Percentiles rank a stretch among this genome's conserved stretches.
Evolutionary conservation across 2,888 invertebrate species (phyloP).

Genomic region (Dryococelus australis): DNA sequence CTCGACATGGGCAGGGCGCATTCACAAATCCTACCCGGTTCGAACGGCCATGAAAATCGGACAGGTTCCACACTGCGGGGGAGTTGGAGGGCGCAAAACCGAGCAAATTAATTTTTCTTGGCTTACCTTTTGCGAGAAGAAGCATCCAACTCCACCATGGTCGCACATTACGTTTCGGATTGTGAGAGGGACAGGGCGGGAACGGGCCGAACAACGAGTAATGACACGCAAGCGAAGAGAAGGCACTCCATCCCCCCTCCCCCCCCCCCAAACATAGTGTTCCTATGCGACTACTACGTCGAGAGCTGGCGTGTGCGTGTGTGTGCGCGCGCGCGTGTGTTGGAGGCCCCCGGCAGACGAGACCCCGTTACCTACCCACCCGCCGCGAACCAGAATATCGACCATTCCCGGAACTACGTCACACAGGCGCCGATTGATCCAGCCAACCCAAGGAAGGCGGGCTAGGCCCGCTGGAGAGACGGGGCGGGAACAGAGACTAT

Average conservation of each 20-base stretch:
- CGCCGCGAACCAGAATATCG: slow-evolving; percentile 35
- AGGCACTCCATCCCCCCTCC: slow-evolving; percentile 29
- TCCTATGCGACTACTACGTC: slow-evolving; percentile 38
- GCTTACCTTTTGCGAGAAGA: slow-evolving; percentile 69
- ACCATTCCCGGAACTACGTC: slow-evolving; percentile 40
- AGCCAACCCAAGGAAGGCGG: slow-evolving; percentile 33
- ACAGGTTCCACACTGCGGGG: not conserved
- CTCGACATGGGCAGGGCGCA: slow-evolving; percentile 24
- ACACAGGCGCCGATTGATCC: slow-evolving; percentile 40
- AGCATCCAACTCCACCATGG: slow-evolving; percentile 74
- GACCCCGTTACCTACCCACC: slow-evolving; percentile 25
- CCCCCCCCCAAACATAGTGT: slow-evolving; percentile 43
- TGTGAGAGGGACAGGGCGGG: not conserved
- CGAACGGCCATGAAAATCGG: not conserved
- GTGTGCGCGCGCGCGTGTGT: slow-evolving; percentile 47
- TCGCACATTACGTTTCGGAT: slow-evolving; percentile 65
- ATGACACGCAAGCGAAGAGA: too few species aligned
- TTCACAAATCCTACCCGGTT: slow-evolving; percentile 25
- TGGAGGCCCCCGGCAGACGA: slow-evolving; percentile 48
- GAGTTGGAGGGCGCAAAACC: not conserved
- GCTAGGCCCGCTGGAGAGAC: slow-evolving; percentile 1
- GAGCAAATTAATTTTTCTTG: not conserved
- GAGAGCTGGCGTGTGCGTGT: not conserved
- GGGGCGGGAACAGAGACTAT: slow-evolving; percentile 18
- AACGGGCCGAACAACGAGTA: not conserved